phyloP scores from a whole-genome alignment of 2,113 vertebrate species.

The Vulpes ferrilata region DNA sequence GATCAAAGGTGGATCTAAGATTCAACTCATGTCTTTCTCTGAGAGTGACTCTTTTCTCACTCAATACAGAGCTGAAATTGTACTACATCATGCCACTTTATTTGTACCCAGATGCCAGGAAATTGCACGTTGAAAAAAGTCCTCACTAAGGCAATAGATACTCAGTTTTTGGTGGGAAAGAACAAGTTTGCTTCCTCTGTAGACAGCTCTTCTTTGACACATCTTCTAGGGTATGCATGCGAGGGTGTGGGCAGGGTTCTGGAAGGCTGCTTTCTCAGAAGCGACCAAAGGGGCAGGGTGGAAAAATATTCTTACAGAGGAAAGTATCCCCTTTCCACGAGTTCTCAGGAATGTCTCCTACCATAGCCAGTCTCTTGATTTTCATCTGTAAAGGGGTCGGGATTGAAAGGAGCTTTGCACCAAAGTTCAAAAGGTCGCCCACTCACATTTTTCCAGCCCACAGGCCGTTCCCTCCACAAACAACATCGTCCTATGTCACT shows the following conservation, averaged over 20 bases:
- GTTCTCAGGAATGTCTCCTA: neutral
- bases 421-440: neutral
- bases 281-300: neutral
- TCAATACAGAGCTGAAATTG: neutral
- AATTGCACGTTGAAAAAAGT: neutral
- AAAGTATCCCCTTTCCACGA: neutral
- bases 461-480: neutral
- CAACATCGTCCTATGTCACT: neutral
- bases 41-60: neutral
- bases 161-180: neutral
- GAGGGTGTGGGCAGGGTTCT: neutral
- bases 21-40: neutral
- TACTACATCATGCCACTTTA: neutral
- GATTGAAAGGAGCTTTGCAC: constrained; percentile 36
- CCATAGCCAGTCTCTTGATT: neutral
- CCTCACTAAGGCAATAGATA: neutral
- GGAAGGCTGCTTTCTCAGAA: neutral
- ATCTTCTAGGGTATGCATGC: neutral
- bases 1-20: neutral
- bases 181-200: neutral
- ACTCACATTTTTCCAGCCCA: constrained; percentile 60
- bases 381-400: neutral
- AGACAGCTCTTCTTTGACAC: neutral
- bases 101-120: neutral
- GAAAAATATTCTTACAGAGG: neutral